A percentile compares a stretch with the other conserved stretches of the same genome.
Evolutionary conservation across 2,888 invertebrate genomes (phyloP).

Genomic region (Adineta ricciae): DNA sequence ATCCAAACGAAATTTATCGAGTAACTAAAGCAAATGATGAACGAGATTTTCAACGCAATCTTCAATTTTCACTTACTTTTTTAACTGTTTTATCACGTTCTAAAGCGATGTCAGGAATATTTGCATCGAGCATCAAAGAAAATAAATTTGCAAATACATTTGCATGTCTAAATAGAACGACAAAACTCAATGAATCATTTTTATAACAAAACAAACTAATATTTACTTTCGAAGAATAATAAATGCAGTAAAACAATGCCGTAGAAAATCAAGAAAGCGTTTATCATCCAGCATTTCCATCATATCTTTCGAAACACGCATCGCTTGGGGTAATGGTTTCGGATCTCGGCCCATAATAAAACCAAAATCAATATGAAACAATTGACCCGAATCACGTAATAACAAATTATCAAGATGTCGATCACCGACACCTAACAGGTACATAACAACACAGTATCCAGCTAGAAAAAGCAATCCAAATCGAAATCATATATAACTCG

Average conservation of each 20-base stretch:
- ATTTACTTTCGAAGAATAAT: slow-evolving; percentile 71
- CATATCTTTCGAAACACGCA: slow-evolving; percentile 98
- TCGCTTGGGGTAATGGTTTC: slow-evolving; percentile 93
- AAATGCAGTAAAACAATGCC: slow-evolving; percentile 83
- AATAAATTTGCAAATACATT: slow-evolving; percentile 91
- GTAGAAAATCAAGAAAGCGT: slow-evolving; percentile 66
- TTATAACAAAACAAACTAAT: neutral
- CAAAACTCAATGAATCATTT: slow-evolving; percentile 32
- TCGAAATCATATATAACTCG: neutral
- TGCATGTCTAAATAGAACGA: slow-evolving; percentile 79
- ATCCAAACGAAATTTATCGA: slow-evolving; percentile 1
- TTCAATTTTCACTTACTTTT: slow-evolving; percentile 59
- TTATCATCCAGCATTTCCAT: slow-evolving; percentile 67
- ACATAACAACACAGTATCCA: slow-evolving; percentile 95
- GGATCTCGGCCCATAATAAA: slow-evolving; percentile 94
- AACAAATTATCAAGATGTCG: slow-evolving; percentile 92
- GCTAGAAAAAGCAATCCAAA: slow-evolving; percentile 52
- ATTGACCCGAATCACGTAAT: slow-evolving; percentile 70
- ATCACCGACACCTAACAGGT: slow-evolving; percentile 89
- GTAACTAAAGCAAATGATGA: neutral
- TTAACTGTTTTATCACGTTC: slow-evolving; percentile 97
- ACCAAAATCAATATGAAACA: slow-evolving; percentile 96
- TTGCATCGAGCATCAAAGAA: slow-evolving; percentile 94
- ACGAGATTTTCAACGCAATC: too few species aligned
- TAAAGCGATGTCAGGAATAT: slow-evolving; percentile 91